A percentile compares a stretch with the other conserved stretches of the same genome.
These are phyloP conservation scores for Tychaedon coryphoeus DNA, from an alignment of 2,113 vertebrate species.

Conservation along the genomic window DNA sequence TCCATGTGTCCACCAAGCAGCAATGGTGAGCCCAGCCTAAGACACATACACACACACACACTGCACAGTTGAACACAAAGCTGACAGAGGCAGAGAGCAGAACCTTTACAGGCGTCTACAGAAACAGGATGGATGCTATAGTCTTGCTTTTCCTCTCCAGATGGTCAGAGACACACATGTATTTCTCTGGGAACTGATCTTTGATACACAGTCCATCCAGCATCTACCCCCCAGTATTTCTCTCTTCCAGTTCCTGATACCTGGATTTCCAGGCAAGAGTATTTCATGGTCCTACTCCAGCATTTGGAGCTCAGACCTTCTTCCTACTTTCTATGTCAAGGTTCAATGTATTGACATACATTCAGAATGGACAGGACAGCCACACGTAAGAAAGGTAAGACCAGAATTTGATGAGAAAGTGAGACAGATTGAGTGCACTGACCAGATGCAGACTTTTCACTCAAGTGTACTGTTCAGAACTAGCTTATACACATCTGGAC, in stretches of 20 bases:
- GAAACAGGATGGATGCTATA: neutral
- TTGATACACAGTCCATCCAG: neutral
- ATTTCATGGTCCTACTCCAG: neutral
- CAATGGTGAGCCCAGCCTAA: neutral
- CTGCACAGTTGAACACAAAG: neutral
- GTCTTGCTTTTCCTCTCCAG: neutral
- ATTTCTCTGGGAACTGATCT: neutral
- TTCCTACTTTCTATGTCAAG: neutral
- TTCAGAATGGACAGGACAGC: neutral
- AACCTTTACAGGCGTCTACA: neutral
- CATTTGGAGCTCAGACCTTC: fast-evolving
- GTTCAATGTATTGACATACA: neutral
- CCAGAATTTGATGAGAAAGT: neutral
- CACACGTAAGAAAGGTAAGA: neutral
- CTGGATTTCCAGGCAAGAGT: neutral
- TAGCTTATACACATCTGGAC: neutral
- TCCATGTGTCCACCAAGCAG: neutral
- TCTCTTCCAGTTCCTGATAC: neutral
- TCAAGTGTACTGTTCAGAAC: neutral
- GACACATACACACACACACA: neutral
- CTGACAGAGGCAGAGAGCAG: neutral
- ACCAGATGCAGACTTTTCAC: neutral
- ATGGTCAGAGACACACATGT: neutral
- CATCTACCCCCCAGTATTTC: neutral
- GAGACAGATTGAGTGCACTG: neutral